Base-by-base conservation (phyloP, 2,113 vertebrate species). In the Spheniscus mendiculus region DNA sequence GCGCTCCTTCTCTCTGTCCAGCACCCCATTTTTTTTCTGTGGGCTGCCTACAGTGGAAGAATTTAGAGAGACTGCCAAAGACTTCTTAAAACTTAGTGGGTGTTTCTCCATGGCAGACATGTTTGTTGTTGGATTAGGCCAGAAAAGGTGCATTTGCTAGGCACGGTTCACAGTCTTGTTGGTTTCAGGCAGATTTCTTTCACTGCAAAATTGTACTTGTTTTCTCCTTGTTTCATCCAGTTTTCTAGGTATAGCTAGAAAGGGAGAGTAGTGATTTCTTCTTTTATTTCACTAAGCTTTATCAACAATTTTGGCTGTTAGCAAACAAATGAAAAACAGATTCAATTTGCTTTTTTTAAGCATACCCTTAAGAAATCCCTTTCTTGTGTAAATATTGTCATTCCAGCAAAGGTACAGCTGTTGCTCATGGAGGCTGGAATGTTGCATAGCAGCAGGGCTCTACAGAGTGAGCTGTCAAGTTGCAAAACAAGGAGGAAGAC, bases 21-120 rank as follows among this genome's bases (percentile, higher is more conserved):
- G 15, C 16, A 65, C 9, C 21, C 14, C 0, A 0, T 0, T 6
- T 61, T 85, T 70, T 65, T 87, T 2, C 11, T 22, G 47, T 11
- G 22, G 17, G 72, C 27, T 66, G 27, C 12, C 22, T 22, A 11
- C 0, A 2, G 21, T 42, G 15, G 34, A 73, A 83, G 40, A 63
- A 81, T 45, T 62, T 50, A 73, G 42, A 40, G 12, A 70, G 6
- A 34, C 12, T 72, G 89, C 22, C 20, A 62, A 72, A 72, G 58
- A 52, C 13, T 5, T 47, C 29, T 65, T 66, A 50, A 91, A 81
- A 53, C 9, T 20, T 42, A 50, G 26, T 32, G 7, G 12, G 4
- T 86, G 15, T 84, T 95, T 81, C 59, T 66, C 45, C 7, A 2
- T 25, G 40, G 8, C 16, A 55, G 49, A 61, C 12, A 17, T 6